phyloP scores from a whole-genome alignment of 2,888 invertebrate genomes.

The Liopterus haemorrhoidalis region DNA sequence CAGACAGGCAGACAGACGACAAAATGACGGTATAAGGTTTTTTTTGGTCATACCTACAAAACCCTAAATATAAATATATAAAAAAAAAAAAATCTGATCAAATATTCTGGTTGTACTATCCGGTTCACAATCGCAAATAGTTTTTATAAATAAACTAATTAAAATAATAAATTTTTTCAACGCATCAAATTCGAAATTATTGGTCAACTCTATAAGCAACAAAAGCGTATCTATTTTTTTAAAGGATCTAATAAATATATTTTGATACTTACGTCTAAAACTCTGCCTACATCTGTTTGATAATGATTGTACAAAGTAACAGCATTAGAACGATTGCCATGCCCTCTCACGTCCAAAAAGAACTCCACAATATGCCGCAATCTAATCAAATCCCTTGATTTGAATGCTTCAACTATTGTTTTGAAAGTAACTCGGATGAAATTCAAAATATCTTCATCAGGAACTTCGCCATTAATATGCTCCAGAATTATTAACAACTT shows the following conservation, averaged over 20 bases:
- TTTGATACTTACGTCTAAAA: slow-evolving; percentile 39
- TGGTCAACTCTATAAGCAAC: not conserved
- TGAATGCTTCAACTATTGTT: slow-evolving; percentile 47
- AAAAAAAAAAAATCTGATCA: too few species aligned
- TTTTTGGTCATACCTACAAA: too few species aligned
- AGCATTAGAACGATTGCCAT: slow-evolving; percentile 34
- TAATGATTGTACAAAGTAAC: slow-evolving; percentile 38
- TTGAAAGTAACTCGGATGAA: slow-evolving; percentile 49
- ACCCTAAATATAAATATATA: too few species aligned
- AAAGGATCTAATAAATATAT: not conserved
- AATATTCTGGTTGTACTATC: too few species aligned
- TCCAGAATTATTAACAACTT: slow-evolving; percentile 53
- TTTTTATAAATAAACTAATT: not conserved
- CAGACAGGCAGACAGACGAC: too few species aligned
- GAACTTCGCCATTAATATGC: slow-evolving; percentile 47
- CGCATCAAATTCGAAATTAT: too few species aligned
- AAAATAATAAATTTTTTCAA: too few species aligned
- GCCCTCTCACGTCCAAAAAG: slow-evolving; percentile 48
- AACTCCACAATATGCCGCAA: slow-evolving; percentile 52
- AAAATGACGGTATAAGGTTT: too few species aligned
- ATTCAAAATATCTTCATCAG: slow-evolving; percentile 46
- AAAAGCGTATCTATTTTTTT: not conserved
- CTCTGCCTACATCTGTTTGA: slow-evolving; percentile 40
- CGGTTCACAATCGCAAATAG: too few species aligned
- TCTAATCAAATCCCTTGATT: slow-evolving; percentile 45